A percentile compares a stretch with the other conserved stretches of the same genome.
Conservation (phyloP, 2,888 invertebrate genomes). For the Rhyacophila evoluta region DNA sequence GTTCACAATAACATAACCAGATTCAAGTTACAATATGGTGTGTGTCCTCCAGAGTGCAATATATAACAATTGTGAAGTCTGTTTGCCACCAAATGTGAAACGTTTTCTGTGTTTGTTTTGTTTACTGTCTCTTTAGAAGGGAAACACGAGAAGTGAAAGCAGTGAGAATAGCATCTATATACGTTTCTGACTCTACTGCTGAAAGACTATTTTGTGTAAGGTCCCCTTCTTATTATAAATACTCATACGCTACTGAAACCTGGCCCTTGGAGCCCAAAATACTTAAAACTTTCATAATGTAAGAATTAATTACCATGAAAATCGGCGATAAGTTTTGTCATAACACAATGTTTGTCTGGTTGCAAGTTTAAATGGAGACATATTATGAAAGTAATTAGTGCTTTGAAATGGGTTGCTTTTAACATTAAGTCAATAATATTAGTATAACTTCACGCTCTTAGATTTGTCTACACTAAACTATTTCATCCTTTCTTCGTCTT, state of each 20-base stretch:
- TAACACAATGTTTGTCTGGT: too few species aligned
- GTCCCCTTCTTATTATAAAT: not conserved
- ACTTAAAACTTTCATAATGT: constrained; percentile 7
- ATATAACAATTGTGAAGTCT: constrained; percentile 6
- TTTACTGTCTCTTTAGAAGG: constrained; percentile 13
- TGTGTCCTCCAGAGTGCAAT: not conserved
- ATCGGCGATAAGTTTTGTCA: too few species aligned
- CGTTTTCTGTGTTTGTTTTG: constrained; percentile 22
- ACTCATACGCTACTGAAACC: not conserved
- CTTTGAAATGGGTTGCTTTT: too few species aligned
- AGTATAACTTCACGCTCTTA: too few species aligned
- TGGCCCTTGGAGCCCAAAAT: not conserved
- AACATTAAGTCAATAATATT: too few species aligned
- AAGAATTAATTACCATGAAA: not conserved
- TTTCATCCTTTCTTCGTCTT: too few species aligned
- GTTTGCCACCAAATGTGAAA: constrained; percentile 12
- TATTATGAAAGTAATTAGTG: too few species aligned
- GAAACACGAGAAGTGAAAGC: constrained; percentile 7
- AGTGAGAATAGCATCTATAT: not conserved
- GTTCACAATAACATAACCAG: too few species aligned
- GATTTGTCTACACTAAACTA: too few species aligned
- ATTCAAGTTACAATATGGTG: too few species aligned
- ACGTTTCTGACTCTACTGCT: not conserved
- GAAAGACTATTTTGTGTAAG: not conserved
- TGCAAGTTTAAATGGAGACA: too few species aligned